Evolutionary conservation across 2,113 vertebrate genomes (phyloP).

Genomic region (Prolemur simus): DNA sequence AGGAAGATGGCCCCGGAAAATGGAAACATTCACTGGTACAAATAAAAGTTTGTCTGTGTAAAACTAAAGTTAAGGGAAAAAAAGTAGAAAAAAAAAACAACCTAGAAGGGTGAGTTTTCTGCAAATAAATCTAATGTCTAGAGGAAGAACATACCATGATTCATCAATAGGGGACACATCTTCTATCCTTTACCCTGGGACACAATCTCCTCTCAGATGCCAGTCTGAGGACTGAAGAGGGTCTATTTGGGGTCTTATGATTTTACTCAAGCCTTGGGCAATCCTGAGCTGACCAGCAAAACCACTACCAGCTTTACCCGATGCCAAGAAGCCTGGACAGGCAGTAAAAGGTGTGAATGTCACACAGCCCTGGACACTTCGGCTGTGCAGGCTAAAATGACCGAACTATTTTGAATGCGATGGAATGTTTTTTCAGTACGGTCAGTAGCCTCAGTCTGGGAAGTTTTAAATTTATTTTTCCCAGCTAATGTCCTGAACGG

Average conservation of each 20-base stretch:
- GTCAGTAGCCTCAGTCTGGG: not conserved
- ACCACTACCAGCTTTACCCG: not conserved
- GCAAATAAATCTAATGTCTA: not conserved
- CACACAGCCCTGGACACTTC: not conserved
- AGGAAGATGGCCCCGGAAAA: not conserved
- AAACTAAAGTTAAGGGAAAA: not conserved
- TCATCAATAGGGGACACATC: accelerated
- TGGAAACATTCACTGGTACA: not conserved
- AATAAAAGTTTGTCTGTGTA: not conserved
- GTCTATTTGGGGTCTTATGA: not conserved
- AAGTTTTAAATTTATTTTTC: not conserved
- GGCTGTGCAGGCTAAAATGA: accelerated
- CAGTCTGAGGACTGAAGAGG: accelerated
- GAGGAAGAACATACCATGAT: accelerated
- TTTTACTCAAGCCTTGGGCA: no score
- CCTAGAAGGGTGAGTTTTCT: not conserved
- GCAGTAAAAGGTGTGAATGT: accelerated
- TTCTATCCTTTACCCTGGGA: not conserved
- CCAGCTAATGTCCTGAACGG: not conserved
- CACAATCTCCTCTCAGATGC: not conserved
- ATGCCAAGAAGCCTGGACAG: not conserved
- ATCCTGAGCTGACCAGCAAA: not conserved
- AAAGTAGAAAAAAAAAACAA: not conserved
- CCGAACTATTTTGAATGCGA: not conserved
- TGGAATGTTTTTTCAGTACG: accelerated